A percentile compares a stretch with the other conserved stretches of the same genome.
Evolutionary conservation across 2,797 vertebrate genomes (phyloP).

Genomic region (Cuculus canorus): DNA sequence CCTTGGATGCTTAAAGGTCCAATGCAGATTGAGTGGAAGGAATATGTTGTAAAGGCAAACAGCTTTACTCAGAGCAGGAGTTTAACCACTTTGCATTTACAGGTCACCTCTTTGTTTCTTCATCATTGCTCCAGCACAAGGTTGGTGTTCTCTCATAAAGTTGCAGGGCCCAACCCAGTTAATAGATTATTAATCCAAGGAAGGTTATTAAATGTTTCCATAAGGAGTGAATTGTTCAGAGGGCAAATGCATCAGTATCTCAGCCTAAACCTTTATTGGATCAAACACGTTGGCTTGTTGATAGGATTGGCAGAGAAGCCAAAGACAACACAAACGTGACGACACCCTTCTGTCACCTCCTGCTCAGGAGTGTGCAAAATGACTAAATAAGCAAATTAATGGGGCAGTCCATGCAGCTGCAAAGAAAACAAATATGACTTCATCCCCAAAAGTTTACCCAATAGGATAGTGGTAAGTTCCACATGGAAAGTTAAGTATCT

Average conservation of each 20-base stretch:
- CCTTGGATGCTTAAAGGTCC: neutral
- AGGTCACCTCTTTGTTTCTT: neutral
- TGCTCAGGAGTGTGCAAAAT: neutral
- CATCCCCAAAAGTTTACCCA: neutral
- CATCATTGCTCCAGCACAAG: neutral
- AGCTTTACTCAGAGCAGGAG: neutral
- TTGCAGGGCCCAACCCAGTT: neutral
- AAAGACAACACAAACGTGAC: neutral
- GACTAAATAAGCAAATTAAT: neutral
- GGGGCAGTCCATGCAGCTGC: neutral
- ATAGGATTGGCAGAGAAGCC: neutral
- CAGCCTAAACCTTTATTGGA: neutral
- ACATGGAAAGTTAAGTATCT: neutral
- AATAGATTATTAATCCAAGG: neutral
- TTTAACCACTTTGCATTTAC: neutral
- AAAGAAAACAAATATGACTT: conserved; percentile 3
- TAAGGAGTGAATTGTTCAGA: neutral
- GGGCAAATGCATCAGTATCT: neutral
- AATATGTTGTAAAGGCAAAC: too few species aligned
- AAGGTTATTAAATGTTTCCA: neutral
- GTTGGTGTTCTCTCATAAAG: neutral
- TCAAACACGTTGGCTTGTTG: neutral
- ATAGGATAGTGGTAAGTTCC: neutral
- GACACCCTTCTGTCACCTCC: neutral
- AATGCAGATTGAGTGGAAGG: neutral